phyloP scores from a whole-genome alignment of 1,140 invertebrate species.

The Cotesia chilonis region DNA sequence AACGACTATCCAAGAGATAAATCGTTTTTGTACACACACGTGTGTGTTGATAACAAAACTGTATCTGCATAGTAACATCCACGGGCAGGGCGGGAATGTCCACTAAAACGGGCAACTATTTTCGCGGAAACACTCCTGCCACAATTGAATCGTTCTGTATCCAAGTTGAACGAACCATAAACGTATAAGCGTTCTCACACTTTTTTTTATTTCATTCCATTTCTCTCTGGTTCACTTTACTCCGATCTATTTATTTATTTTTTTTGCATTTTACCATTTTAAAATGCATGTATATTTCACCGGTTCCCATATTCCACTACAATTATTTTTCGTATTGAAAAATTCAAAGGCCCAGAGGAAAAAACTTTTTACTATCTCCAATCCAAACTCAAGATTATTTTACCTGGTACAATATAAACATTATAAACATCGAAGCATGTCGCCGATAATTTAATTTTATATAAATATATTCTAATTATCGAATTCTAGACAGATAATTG shows the following conservation, averaged over 20 bases:
- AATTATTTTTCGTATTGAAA: conserved; percentile 7
- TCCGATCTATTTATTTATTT: not conserved
- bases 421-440: too few relatives aligned
- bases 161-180: conserved; percentile 29
- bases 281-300: conserved; percentile 10
- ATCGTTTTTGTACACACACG: conserved; percentile 53
- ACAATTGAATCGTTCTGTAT: conserved; percentile 41
- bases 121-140: conserved; percentile 37
- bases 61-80: not conserved
- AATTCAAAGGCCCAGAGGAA: not conserved
- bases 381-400: not conserved
- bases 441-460: too few relatives aligned
- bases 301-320: conserved; percentile 11
- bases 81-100: conserved; percentile 11
- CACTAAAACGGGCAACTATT: conserved; percentile 39
- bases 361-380: not conserved
- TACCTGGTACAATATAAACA: too few relatives aligned
- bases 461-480: too few relatives aligned
- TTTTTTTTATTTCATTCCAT: not conserved
- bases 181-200: conserved; percentile 11
- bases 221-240: conserved; percentile 11
- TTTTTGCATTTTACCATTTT: not conserved
- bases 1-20: conserved; percentile 56
- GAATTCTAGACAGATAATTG: too few relatives aligned
- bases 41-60: conserved; percentile 41